These are phyloP conservation scores for Ruditapes philippinarum DNA, from an alignment of 1,140 invertebrate genomes.

Conservation along the genomic window DNA sequence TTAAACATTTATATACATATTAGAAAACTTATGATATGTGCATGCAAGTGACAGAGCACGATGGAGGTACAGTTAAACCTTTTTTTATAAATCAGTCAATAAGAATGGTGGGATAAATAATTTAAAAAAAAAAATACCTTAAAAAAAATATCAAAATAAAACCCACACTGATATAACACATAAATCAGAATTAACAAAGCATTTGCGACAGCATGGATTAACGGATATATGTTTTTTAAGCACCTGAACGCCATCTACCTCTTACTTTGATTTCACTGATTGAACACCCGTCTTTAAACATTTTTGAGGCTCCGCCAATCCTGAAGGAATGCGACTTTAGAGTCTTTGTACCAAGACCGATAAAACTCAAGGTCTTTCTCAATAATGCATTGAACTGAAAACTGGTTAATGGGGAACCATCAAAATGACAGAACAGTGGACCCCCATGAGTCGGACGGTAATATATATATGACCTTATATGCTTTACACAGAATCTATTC, in stretches of 20 bases:
- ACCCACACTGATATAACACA: too few relatives aligned
- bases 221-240: neutral
- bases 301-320: slow-evolving; percentile 39
- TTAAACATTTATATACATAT: neutral
- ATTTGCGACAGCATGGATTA: too few relatives aligned
- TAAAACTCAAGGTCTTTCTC: slow-evolving; percentile 13
- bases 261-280: slow-evolving; percentile 21
- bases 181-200: too few relatives aligned
- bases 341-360: neutral
- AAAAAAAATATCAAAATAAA: too few relatives aligned
- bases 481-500: too few relatives aligned
- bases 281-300: neutral
- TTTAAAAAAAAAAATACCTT: too few relatives aligned
- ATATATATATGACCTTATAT: neutral
- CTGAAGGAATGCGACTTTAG: slow-evolving; percentile 48
- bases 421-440: slow-evolving; percentile 6
- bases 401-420: neutral
- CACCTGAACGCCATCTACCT: slow-evolving; percentile 37
- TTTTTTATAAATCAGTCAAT: too few relatives aligned
- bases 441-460: neutral
- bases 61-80: too few relatives aligned
- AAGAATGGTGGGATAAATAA: too few relatives aligned
- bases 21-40: too few relatives aligned
- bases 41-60: too few relatives aligned
- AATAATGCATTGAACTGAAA: slow-evolving; percentile 43